Percentiles rank a stretch among this genome's conserved stretches.
Evolutionary conservation across 2,888 invertebrate genomes (phyloP).

Genomic region (Eilema sororculum): DNA sequence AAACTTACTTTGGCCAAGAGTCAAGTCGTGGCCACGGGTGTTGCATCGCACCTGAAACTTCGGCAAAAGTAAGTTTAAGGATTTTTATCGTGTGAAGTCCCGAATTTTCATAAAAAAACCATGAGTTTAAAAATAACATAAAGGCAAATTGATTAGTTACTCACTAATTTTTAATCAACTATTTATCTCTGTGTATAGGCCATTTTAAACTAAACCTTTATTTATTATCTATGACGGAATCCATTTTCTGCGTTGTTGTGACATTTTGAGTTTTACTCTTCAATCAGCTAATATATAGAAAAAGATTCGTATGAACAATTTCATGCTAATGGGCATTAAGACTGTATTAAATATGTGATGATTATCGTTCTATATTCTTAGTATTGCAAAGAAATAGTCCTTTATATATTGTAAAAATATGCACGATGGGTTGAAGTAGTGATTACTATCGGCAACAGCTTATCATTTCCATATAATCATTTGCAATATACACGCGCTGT

Average conservation of each 20-base stretch:
- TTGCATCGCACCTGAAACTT: too few relatives aligned
- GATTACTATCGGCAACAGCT: constrained; percentile 78
- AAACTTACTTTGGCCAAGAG: too few relatives aligned
- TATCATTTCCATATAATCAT: constrained; percentile 64
- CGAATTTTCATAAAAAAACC: too few relatives aligned
- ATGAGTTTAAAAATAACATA: too few relatives aligned
- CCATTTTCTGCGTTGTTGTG: constrained; percentile 87
- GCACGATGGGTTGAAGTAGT: constrained; percentile 83
- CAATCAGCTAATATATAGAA: constrained; percentile 47
- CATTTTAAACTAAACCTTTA: neutral
- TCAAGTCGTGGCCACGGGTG: too few relatives aligned
- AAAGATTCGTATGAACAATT: constrained; percentile 60
- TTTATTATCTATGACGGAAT: constrained; percentile 63
- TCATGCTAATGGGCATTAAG: constrained; percentile 29
- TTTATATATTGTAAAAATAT: constrained; percentile 52
- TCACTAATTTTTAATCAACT: neutral
- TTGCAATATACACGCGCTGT: constrained; percentile 54
- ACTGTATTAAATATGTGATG: constrained; percentile 62
- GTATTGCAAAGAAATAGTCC: constrained; percentile 43
- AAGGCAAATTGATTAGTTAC: too few relatives aligned
- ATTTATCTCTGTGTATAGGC: neutral
- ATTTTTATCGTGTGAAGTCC: too few relatives aligned
- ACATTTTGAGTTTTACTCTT: constrained; percentile 78
- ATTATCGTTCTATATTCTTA: constrained; percentile 49
- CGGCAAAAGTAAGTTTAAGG: too few relatives aligned